Conservation (phyloP, 2,888 invertebrate species). For the Lasioglossum lativentre region DNA sequence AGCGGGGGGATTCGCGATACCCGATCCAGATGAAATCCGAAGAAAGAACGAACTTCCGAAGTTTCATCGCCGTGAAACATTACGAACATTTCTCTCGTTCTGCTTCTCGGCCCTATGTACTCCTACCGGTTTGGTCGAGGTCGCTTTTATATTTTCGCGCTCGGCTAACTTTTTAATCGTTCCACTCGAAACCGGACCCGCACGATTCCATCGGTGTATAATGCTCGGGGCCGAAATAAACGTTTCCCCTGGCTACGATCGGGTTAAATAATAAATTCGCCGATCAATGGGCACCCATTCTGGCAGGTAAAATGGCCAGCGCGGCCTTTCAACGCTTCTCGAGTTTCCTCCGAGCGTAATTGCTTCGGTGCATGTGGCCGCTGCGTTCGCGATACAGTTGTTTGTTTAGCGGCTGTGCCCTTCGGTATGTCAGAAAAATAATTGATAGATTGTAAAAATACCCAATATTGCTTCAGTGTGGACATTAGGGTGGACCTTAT, state of each 20-base stretch:
- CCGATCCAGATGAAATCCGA: constrained; percentile 37
- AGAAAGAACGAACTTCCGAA: constrained; percentile 19
- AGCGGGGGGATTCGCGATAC: constrained; percentile 42
- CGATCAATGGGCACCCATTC: background rate
- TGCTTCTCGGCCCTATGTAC: background rate
- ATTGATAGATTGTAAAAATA: no score
- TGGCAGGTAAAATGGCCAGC: background rate
- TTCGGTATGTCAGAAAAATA: background rate
- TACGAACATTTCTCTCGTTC: constrained; percentile 22
- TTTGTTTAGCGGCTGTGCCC: background rate
- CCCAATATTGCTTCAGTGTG: no score
- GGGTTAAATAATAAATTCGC: background rate
- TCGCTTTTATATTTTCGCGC: constrained; percentile 40
- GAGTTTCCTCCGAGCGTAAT: background rate
- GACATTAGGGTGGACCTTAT: no score
- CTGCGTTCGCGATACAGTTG: background rate
- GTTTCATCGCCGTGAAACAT: constrained; percentile 41
- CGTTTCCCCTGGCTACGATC: background rate
- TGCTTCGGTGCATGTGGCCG: background rate
- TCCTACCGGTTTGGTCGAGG: no score
- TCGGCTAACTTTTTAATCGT: constrained; percentile 53
- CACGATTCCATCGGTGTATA: background rate
- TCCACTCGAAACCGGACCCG: background rate
- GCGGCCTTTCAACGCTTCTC: background rate
- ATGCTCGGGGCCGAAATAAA: background rate